Evolutionary conservation across 2,113 vertebrate species (phyloP).

Genomic region (Myrmophylax atrothorax): DNA sequence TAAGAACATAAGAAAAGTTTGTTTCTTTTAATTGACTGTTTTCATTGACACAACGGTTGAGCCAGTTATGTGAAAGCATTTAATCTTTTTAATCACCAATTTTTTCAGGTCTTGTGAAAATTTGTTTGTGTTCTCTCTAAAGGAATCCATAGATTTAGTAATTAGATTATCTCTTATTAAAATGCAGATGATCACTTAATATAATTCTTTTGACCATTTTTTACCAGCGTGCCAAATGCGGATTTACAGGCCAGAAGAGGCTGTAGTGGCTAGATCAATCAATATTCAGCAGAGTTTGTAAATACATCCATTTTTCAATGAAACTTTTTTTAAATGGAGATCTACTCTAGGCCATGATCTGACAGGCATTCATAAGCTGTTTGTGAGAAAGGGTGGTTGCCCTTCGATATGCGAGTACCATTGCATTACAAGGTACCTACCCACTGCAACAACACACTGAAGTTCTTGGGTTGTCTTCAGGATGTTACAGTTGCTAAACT

Average conservation of each 20-base stretch:
- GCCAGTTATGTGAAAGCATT: not conserved
- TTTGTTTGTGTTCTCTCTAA: not conserved
- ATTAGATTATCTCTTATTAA: not conserved
- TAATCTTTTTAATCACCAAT: too few species aligned
- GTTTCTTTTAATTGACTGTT: not conserved
- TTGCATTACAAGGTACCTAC: not conserved
- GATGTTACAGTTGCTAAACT: not conserved
- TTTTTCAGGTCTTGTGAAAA: not conserved
- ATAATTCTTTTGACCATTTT: not conserved
- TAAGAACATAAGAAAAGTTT: not conserved
- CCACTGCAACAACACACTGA: not conserved
- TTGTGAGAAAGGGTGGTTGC: not conserved
- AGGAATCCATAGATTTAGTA: not conserved
- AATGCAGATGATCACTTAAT: not conserved
- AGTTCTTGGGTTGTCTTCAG: not conserved
- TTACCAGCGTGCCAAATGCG: not conserved
- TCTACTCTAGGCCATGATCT: not conserved
- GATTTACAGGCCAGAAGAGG: not conserved
- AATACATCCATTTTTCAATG: not conserved
- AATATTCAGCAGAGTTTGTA: not conserved
- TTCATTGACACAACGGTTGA: not conserved
- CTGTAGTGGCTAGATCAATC: not conserved
- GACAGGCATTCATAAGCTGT: not conserved
- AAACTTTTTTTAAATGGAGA: not conserved
- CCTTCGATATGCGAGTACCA: accelerated